A percentile compares a stretch with the other conserved stretches of the same genome.
These are phyloP conservation scores for Syngnathus scovelli DNA, from an alignment of 2,113 vertebrate genomes.

Conservation along the genomic window DNA sequence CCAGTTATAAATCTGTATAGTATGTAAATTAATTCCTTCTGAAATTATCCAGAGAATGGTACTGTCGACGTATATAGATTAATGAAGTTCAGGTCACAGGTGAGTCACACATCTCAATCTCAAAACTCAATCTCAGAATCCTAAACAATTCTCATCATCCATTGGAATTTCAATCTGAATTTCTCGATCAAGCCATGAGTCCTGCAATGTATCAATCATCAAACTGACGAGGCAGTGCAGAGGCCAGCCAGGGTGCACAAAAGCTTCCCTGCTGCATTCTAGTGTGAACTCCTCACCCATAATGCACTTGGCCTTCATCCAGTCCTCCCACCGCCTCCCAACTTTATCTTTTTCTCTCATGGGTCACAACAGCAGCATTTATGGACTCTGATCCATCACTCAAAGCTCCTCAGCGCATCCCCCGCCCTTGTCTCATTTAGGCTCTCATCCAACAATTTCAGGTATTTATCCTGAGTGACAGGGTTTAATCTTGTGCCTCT, in stretches of 20 bases:
- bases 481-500: constrained; percentile 70
- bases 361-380: constrained; percentile 57
- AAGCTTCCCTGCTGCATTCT: constrained; percentile 32
- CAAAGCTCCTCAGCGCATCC: constrained; percentile 32
- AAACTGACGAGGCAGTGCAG: constrained; percentile 28
- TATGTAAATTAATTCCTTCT: neutral
- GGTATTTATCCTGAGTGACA: constrained; percentile 73
- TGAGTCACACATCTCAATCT: no score
- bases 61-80: neutral
- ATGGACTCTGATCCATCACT: constrained; percentile 61
- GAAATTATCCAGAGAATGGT: neutral
- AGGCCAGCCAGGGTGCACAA: constrained; percentile 28
- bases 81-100: neutral
- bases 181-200: constrained; percentile 43
- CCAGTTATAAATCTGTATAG: neutral
- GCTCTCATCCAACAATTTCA: constrained; percentile 64
- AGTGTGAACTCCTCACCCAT: constrained; percentile 58
- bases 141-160: constrained; percentile 1
- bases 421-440: constrained; percentile 30
- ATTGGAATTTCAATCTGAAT: constrained; percentile 24
- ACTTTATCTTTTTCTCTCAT: constrained; percentile 50
- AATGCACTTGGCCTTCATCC: constrained; percentile 60
- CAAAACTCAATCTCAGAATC: no score
- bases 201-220: constrained; percentile 49
- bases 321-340: constrained; percentile 46